phyloP scores from a whole-genome alignment of 2,113 vertebrate genomes.

The Oryzias curvinotus region DNA sequence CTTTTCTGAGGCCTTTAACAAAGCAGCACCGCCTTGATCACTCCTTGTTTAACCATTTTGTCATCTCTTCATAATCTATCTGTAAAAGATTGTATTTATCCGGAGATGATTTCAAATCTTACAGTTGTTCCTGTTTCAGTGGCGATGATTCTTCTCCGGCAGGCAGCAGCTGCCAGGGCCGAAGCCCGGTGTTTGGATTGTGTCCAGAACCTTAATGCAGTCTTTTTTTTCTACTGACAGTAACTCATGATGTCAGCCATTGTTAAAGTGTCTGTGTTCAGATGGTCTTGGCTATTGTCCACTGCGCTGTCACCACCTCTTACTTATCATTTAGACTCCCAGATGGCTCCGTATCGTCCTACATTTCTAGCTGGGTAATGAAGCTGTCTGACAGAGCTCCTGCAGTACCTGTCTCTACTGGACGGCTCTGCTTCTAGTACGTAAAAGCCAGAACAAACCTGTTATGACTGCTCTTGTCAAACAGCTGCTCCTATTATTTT shows the following conservation, averaged over 20 bases:
- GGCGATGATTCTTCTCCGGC: not conserved
- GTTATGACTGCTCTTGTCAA: not conserved
- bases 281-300: conserved; percentile 45
- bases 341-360: conserved; percentile 17
- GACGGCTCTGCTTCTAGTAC: not conserved
- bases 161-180: conserved; percentile 20
- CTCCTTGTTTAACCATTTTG: no score
- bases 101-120: no score
- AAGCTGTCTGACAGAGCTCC: not conserved
- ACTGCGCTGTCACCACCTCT: conserved; percentile 37
- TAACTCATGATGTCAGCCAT: conserved; percentile 30
- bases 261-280: conserved; percentile 23
- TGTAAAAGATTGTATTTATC: no score
- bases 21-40: no score
- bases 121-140: no score
- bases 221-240: conserved; percentile 27
- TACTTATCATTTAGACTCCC: conserved; percentile 35
- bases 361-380: not conserved
- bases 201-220: conserved; percentile 49
- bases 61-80: no score
- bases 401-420: not conserved
- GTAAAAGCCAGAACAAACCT: not conserved
- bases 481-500: not conserved
- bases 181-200: conserved; percentile 18
- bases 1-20: no score